These are phyloP conservation scores for Mobula birostris DNA, from an alignment of 2,113 vertebrate species.

Conservation along the genomic window DNA sequence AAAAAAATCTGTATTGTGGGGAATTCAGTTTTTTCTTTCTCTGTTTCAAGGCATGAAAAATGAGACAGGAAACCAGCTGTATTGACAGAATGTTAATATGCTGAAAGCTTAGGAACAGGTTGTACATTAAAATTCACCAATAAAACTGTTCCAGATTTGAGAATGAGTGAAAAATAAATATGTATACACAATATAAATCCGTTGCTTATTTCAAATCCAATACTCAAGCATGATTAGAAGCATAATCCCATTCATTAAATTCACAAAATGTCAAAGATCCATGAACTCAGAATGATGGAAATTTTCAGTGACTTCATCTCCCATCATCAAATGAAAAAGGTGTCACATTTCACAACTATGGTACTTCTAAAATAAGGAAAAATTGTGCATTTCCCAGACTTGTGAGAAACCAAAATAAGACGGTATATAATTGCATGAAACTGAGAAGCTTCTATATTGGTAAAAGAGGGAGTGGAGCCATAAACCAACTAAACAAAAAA, in stretches of 20 bases:
- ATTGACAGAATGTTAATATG: conserved; percentile 22
- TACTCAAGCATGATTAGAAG: not conserved
- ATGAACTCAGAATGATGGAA: not conserved
- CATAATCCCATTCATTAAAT: not conserved
- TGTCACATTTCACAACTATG: not conserved
- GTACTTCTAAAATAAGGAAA: not conserved
- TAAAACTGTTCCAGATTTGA: conserved; percentile 30
- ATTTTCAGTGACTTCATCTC: conserved; percentile 16
- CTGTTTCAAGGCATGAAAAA: conserved; percentile 11
- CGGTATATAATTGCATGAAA: not conserved
- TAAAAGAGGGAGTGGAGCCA: not conserved
- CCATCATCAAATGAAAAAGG: conserved; percentile 1
- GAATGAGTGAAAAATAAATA: conserved; percentile 24
- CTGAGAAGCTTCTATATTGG: not conserved
- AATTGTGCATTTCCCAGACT: not conserved
- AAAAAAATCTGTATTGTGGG: not conserved
- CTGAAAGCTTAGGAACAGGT: conserved; percentile 8
- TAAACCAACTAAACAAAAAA: not conserved
- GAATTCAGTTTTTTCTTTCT: conserved; percentile 30
- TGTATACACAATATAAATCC: not conserved
- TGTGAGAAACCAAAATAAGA: conserved; percentile 19
- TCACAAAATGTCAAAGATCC: not conserved
- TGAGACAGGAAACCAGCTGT: conserved; percentile 31
- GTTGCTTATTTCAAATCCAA: conserved; percentile 16
- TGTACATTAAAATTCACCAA: conserved; percentile 14